Evolutionary conservation across 2,113 vertebrate genomes (phyloP).

Genomic region (Balaeniceps rex): DNA sequence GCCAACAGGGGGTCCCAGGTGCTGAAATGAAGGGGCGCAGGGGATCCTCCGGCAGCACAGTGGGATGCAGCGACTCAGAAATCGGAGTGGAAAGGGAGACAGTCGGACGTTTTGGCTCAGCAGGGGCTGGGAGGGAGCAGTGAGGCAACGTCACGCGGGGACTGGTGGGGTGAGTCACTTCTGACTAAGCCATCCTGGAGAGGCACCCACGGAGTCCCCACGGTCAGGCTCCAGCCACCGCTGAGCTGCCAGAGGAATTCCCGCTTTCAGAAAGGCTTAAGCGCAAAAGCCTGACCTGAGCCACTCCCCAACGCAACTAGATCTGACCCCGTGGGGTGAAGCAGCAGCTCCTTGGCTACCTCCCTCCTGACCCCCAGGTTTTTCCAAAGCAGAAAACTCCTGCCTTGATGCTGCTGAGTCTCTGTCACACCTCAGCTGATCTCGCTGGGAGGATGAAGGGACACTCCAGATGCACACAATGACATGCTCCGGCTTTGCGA

Average conservation of each 20-base stretch:
- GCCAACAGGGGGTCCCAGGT: not conserved
- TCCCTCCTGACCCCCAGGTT: not conserved
- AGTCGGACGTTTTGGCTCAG: not conserved
- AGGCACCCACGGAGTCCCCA: constrained; percentile 13
- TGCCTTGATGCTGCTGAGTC: not conserved
- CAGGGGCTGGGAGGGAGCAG: constrained; percentile 2
- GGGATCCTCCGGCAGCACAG: not conserved
- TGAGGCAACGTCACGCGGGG: not conserved
- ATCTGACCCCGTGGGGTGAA: not conserved
- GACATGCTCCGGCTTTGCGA: not conserved
- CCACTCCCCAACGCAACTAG: not conserved
- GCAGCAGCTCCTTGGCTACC: not conserved
- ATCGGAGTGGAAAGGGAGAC: not conserved
- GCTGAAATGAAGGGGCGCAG: not conserved
- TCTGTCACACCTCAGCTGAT: not conserved
- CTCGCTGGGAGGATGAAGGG: not conserved
- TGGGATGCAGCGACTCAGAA: fast-evolving
- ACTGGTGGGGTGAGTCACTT: not conserved
- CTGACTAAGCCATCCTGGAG: constrained; percentile 15
- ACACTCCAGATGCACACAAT: not conserved
- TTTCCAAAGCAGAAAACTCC: not conserved
- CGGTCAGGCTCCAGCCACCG: not conserved
- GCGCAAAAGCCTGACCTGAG: not conserved
- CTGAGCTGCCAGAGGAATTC: constrained; percentile 1
- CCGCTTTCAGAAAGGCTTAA: not conserved